These are phyloP conservation scores for Agrypnus murinus DNA, from an alignment of 2,888 invertebrate genomes.

Conservation along the genomic window DNA sequence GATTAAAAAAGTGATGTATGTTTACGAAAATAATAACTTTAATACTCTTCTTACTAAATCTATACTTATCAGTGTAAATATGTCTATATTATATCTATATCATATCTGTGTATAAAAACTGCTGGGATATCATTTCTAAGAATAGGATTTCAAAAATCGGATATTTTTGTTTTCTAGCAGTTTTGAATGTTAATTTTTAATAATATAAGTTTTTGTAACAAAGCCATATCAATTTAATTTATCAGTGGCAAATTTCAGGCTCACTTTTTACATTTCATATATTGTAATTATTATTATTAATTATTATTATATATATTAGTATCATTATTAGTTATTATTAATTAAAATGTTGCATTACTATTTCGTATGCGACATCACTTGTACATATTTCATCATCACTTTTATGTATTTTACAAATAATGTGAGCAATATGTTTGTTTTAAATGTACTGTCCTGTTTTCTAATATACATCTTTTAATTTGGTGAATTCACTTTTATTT, in stretches of 20 bases:
- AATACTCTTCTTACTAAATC: slow-evolving; percentile 21
- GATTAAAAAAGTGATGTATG: not conserved
- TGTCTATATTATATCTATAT: slow-evolving; percentile 63
- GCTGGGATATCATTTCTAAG: slow-evolving; percentile 58
- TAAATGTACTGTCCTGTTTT: slow-evolving; percentile 50
- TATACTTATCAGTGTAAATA: slow-evolving; percentile 55
- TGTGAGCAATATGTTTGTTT: slow-evolving; percentile 55
- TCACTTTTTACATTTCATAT: slow-evolving; percentile 60
- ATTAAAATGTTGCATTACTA: slow-evolving; percentile 48
- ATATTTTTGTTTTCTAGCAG: slow-evolving; percentile 56
- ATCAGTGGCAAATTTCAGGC: slow-evolving; percentile 66
- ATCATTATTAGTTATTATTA: too few species aligned
- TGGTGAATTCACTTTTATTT: not conserved
- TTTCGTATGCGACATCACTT: slow-evolving; percentile 57
- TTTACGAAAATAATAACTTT: not conserved
- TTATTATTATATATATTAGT: too few species aligned
- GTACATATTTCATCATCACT: slow-evolving; percentile 61
- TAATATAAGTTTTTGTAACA: slow-evolving; percentile 67
- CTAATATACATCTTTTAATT: slow-evolving; percentile 44
- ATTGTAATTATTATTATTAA: slow-evolving; percentile 59
- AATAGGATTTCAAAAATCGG: slow-evolving; percentile 35
- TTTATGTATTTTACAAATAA: slow-evolving; percentile 62
- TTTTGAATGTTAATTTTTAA: slow-evolving; percentile 51
- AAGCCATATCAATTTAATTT: slow-evolving; percentile 71
- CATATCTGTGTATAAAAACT: slow-evolving; percentile 63